A percentile compares a stretch with the other conserved stretches of the same genome.
These are phyloP conservation scores for Hydriomena furcata DNA, from an alignment of 2,888 invertebrate species.

Conservation along the genomic window DNA sequence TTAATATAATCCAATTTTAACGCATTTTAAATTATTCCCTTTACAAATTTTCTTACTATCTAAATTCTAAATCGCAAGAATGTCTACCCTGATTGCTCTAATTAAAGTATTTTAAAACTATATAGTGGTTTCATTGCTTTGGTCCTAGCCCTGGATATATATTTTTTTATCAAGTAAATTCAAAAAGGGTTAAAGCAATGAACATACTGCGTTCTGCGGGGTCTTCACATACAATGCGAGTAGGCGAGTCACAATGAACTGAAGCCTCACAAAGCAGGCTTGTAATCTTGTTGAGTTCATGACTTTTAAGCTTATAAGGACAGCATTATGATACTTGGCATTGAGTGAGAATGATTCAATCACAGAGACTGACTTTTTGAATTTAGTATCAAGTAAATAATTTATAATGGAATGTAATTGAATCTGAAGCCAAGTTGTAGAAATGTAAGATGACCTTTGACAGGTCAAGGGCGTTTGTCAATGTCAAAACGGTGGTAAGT, in stretches of 20 bases:
- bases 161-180: slow-evolving; percentile 25
- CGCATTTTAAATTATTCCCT: neutral
- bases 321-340: slow-evolving; percentile 9
- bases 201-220: slow-evolving; percentile 37
- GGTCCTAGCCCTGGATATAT: slow-evolving; percentile 57
- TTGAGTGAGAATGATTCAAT: slow-evolving; percentile 14
- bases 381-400: neutral
- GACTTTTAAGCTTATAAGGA: slow-evolving; percentile 10
- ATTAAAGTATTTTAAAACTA: slow-evolving; percentile 62
- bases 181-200: slow-evolving; percentile 77
- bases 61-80: neutral
- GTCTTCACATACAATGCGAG: slow-evolving; percentile 15
- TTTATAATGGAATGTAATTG: neutral
- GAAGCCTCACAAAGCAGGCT: slow-evolving; percentile 25
- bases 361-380: slow-evolving; percentile 1
- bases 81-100: slow-evolving; percentile 51
- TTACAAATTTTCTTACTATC: neutral
- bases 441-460: slow-evolving; percentile 24
- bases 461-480: slow-evolving; percentile 35
- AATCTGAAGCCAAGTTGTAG: slow-evolving; percentile 4
- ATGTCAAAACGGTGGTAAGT: slow-evolving; percentile 33
- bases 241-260: neutral
- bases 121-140: slow-evolving; percentile 78
- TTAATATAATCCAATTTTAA: neutral
- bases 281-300: slow-evolving; percentile 25